These are phyloP conservation scores for Dugesia japonica DNA, from an alignment of 2,888 invertebrate species.

Conservation along the genomic window DNA sequence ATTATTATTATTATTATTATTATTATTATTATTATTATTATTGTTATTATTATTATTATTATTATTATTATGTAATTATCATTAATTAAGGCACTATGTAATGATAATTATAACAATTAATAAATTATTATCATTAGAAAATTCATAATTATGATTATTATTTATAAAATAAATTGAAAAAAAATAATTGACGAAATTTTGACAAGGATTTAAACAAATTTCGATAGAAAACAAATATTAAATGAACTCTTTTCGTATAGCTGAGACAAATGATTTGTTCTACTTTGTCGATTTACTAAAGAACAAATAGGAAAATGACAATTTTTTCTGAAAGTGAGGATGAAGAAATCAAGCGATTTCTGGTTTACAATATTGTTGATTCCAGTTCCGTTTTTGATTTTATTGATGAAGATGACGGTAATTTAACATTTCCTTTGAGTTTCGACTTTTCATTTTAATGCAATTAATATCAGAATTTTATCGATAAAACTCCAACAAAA, in stretches of 20 bases:
- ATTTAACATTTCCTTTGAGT: conserved; percentile 7
- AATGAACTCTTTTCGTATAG: not conserved
- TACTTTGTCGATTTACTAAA: conserved; percentile 1
- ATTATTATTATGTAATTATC: too few relatives aligned
- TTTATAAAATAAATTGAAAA: too few relatives aligned
- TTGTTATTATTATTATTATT: too few relatives aligned
- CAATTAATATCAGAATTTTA: too few relatives aligned
- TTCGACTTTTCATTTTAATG: too few relatives aligned
- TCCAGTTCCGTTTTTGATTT: conserved; percentile 17
- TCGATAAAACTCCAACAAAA: too few relatives aligned
- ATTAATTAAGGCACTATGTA: too few relatives aligned
- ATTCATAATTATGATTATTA: too few relatives aligned
- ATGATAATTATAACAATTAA: too few relatives aligned
- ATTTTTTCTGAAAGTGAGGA: conserved; percentile 1
- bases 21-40: too few relatives aligned
- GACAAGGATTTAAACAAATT: conserved; percentile 8
- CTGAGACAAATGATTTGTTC: conserved; percentile 8
- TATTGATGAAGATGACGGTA: conserved; percentile 5
- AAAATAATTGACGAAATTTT: conserved; percentile 13
- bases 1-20: too few relatives aligned
- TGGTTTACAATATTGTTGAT: not conserved
- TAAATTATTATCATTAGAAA: too few relatives aligned
- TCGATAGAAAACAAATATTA: conserved; percentile 5
- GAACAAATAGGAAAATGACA: conserved; percentile 11
- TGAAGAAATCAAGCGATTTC: not conserved